phyloP scores from a whole-genome alignment of 2,888 invertebrate species.

The Crematogaster levior region DNA sequence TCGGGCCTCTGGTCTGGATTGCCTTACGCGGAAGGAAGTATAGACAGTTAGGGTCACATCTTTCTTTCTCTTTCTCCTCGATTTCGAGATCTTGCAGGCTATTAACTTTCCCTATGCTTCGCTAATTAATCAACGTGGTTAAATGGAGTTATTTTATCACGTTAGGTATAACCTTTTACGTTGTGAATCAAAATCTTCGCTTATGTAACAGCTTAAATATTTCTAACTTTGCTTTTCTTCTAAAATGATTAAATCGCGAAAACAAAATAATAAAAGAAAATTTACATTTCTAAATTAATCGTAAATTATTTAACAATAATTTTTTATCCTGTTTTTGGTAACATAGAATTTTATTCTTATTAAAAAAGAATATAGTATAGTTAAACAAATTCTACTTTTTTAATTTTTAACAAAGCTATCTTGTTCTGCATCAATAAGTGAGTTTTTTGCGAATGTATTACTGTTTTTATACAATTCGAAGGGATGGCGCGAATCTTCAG shows the following conservation, averaged over 20 bases:
- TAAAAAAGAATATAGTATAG: background rate
- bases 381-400: background rate
- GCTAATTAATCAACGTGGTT: slow-evolving; percentile 42
- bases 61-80: background rate
- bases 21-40: slow-evolving; percentile 64
- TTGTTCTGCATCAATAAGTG: background rate
- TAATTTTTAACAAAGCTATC: background rate
- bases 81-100: background rate
- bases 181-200: background rate
- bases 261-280: background rate
- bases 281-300: background rate
- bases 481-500: background rate
- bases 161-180: background rate
- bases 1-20: slow-evolving; percentile 59
- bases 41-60: background rate
- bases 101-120: slow-evolving; percentile 6
- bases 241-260: background rate
- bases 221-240: background rate
- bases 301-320: background rate
- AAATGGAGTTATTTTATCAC: background rate
- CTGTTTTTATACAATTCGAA: background rate
- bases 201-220: background rate
- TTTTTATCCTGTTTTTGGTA: background rate
- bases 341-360: background rate
- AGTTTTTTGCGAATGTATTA: background rate